Conservation (phyloP, 2,888 invertebrate genomes). For the Branchipolynoe longqiensis region DNA sequence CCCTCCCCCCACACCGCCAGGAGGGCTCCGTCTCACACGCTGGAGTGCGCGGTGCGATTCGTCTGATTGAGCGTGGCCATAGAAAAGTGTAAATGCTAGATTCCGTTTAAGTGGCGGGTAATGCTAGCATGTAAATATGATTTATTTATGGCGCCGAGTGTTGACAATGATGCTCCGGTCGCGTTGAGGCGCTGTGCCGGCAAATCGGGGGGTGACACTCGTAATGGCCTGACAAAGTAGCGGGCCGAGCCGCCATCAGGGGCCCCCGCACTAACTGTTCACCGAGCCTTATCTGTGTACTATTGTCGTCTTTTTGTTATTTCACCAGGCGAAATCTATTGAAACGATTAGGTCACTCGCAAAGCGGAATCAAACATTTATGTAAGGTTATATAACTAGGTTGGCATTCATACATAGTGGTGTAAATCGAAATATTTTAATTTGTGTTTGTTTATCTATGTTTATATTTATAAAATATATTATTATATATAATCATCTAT, state of each 20-base stretch:
- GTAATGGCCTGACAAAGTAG: slow-evolving; percentile 34
- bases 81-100: slow-evolving; percentile 42
- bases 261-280: too few species aligned
- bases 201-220: slow-evolving; percentile 35
- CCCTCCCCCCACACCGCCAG: background rate
- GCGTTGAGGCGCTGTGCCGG: background rate
- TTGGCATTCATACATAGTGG: too few species aligned
- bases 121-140: slow-evolving; percentile 47
- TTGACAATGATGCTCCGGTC: slow-evolving; percentile 37
- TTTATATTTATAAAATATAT: too few species aligned
- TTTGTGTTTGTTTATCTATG: too few species aligned
- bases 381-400: too few species aligned
- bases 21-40: background rate
- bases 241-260: too few species aligned
- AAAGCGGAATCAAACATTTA: too few species aligned
- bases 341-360: too few species aligned
- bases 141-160: slow-evolving; percentile 36
- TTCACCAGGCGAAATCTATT: too few species aligned
- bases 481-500: too few species aligned
- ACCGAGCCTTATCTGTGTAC: too few species aligned
- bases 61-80: slow-evolving; percentile 46
- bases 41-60: slow-evolving; percentile 20
- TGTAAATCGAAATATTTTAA: background rate
- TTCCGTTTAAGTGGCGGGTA: slow-evolving; percentile 34
- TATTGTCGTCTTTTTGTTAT: too few species aligned